These are phyloP conservation scores for Talpa occidentalis DNA, from an alignment of 2,113 vertebrate genomes.

Conservation along the genomic window DNA sequence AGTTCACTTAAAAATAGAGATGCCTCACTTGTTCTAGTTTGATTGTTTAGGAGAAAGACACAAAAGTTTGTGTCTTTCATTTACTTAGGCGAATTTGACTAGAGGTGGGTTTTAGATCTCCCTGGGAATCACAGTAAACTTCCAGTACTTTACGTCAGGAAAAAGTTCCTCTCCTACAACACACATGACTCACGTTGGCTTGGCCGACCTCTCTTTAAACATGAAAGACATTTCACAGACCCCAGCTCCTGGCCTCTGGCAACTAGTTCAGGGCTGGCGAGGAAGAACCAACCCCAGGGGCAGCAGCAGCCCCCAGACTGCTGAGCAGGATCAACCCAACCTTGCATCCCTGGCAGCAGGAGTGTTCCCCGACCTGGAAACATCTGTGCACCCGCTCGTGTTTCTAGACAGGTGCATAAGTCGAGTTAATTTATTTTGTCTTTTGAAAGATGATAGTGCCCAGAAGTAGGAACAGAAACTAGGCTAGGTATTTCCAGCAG, in stretches of 20 bases:
- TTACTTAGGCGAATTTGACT: background rate
- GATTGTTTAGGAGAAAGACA: background rate
- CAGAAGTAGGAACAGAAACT: background rate
- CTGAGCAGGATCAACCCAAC: background rate
- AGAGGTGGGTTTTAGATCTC: background rate
- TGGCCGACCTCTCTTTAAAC: background rate
- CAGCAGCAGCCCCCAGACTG: background rate
- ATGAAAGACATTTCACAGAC: rapidly evolving
- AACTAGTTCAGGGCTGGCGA: rapidly evolving
- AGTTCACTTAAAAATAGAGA: background rate
- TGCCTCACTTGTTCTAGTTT: background rate
- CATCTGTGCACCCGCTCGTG: rapidly evolving
- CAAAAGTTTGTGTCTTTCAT: background rate
- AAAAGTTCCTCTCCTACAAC: background rate
- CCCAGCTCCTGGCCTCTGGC: background rate
- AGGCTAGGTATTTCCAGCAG: background rate
- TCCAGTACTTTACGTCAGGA: background rate
- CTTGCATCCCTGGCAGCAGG: background rate
- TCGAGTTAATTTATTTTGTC: background rate
- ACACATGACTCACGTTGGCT: background rate
- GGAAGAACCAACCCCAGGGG: rapidly evolving
- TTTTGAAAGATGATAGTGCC: background rate
- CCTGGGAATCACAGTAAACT: background rate
- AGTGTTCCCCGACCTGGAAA: background rate
- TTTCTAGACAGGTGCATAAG: background rate